A percentile compares a stretch with the other conserved stretches of the same genome.
These are phyloP conservation scores for Ectemnius cavifrons DNA, from an alignment of 2,888 invertebrate species.

Conservation along the genomic window DNA sequence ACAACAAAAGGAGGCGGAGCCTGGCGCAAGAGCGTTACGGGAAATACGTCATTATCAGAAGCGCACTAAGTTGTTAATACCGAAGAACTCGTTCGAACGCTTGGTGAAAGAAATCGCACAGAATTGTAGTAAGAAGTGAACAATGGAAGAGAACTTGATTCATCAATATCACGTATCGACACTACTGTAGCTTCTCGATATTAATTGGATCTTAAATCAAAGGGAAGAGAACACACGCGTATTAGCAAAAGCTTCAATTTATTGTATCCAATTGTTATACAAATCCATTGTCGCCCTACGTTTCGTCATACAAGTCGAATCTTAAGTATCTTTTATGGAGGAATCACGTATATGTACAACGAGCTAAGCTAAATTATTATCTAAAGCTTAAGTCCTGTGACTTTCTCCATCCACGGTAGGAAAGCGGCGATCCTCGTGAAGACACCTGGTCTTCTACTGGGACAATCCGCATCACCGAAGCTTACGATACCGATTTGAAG, in stretches of 20 bases:
- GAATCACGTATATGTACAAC: not conserved
- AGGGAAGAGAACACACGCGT: not conserved
- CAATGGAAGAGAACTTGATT: not conserved
- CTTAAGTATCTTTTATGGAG: too few species aligned
- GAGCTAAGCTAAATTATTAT: not conserved
- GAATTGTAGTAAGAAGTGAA: conserved; percentile 18
- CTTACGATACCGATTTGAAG: conserved; percentile 61
- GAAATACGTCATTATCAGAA: conserved; percentile 29
- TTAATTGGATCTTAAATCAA: not conserved
- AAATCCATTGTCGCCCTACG: too few species aligned
- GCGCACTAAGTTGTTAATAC: conserved; percentile 26
- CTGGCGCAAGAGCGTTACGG: not conserved
- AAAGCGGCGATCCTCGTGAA: conserved; percentile 52
- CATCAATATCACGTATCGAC: not conserved
- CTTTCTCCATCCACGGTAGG: conserved; percentile 45
- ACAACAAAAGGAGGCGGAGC: not conserved
- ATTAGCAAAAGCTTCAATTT: not conserved
- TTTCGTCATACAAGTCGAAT: too few species aligned
- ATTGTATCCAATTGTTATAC: not conserved
- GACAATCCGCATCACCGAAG: conserved; percentile 53
- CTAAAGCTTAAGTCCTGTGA: conserved; percentile 44
- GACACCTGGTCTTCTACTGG: conserved; percentile 50
- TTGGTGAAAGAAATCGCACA: conserved; percentile 30
- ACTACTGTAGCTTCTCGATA: not conserved
- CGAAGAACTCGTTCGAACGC: conserved; percentile 19